These are phyloP conservation scores for Rhizomys pruinosus DNA, from an alignment of 2,113 vertebrate species.

Conservation along the genomic window DNA sequence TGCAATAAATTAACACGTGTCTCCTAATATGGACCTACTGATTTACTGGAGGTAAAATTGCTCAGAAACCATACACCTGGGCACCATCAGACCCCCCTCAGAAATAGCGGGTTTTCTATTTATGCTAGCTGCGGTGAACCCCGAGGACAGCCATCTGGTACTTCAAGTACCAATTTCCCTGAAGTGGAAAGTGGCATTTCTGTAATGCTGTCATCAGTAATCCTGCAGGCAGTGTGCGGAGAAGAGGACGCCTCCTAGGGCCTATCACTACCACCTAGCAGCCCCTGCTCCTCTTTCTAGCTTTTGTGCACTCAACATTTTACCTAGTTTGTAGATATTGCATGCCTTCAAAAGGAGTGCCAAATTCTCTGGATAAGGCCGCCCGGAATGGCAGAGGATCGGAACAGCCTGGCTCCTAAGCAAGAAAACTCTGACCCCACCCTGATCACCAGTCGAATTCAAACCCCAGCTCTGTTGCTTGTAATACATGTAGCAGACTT, in stretches of 20 bases:
- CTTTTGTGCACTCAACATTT: conserved; percentile 2
- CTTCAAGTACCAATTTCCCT: conserved; percentile 53
- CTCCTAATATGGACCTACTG: conserved; percentile 75
- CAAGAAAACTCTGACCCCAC: not conserved
- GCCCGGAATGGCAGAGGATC: not conserved
- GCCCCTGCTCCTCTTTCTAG: not conserved
- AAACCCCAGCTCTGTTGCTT: not conserved
- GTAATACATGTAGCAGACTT: not conserved
- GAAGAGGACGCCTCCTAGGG: not conserved
- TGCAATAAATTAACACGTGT: conserved; percentile 70
- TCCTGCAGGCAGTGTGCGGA: conserved; percentile 43
- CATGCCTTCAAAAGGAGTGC: not conserved
- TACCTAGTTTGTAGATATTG: not conserved
- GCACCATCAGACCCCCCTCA: conserved; percentile 33
- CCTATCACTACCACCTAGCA: not conserved
- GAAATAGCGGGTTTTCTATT: conserved; percentile 71
- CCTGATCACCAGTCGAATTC: not conserved
- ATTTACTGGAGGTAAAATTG: conserved; percentile 70
- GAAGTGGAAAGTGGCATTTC: conserved; percentile 57
- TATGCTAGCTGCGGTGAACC: conserved; percentile 65
- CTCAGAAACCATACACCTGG: conserved; percentile 67
- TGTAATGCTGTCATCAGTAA: conserved; percentile 41
- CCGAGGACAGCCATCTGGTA: conserved; percentile 68
- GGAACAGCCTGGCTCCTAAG: not conserved
- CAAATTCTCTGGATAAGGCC: not conserved